Percentiles rank a stretch among this genome's conserved stretches.
These are phyloP conservation scores for Rhagoletis pomonella DNA, from an alignment of 1,140 invertebrate genomes.

Conservation along the genomic window DNA sequence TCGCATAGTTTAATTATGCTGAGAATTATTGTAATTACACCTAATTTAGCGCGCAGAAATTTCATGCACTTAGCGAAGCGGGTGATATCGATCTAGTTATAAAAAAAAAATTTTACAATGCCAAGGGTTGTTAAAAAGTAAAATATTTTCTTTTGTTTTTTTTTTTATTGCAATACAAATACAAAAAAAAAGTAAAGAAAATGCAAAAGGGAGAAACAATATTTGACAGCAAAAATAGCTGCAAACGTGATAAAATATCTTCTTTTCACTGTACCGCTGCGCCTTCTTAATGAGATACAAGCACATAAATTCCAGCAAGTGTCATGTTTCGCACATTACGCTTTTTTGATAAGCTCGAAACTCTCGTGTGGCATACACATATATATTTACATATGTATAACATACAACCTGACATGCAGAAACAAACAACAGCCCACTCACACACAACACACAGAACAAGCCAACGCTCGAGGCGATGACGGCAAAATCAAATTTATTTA, in stretches of 20 bases:
- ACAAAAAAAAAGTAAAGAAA: not conserved
- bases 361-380: constrained; percentile 48
- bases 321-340: constrained; percentile 68
- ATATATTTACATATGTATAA: not conserved
- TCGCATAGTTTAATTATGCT: too few relatives aligned
- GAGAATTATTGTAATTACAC: too few relatives aligned
- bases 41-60: too few relatives aligned
- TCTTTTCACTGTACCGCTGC: constrained; percentile 19
- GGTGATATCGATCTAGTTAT: not conserved
- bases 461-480: constrained; percentile 60
- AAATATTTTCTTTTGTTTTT: constrained; percentile 11
- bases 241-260: constrained; percentile 44
- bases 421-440: too few relatives aligned
- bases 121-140: not conserved
- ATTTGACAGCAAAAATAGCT: constrained; percentile 48
- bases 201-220: not conserved
- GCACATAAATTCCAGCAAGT: constrained; percentile 73
- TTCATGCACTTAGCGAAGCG: too few relatives aligned
- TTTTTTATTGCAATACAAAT: not conserved
- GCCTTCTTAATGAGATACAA: constrained; percentile 73
- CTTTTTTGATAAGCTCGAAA: constrained; percentile 67
- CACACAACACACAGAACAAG: not conserved
- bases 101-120: not conserved
- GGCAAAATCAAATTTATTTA: constrained; percentile 61
- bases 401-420: not conserved